Conservation (phyloP, 2,797 vertebrate species). For the Lepus oiostolus region DNA sequence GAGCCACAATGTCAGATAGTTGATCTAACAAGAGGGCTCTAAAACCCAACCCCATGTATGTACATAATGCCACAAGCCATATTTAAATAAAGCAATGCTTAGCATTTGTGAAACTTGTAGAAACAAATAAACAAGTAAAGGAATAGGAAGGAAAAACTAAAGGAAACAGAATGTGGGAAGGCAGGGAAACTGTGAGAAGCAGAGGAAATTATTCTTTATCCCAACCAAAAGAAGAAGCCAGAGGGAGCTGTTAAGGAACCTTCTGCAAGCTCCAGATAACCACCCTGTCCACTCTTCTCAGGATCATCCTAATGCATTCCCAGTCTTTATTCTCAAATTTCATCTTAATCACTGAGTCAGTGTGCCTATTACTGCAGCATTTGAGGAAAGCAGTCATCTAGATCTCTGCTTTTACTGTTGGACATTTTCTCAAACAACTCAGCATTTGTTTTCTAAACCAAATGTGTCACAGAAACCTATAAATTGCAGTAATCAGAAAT, state of each 20-base stretch:
- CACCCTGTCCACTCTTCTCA: background rate
- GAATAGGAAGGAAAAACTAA: background rate
- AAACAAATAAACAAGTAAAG: background rate
- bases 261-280: background rate
- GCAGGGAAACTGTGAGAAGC: background rate
- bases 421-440: conserved; percentile 42
- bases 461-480: conserved; percentile 42
- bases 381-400: conserved; percentile 46
- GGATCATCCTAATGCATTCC: background rate
- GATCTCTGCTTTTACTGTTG: conserved; percentile 25
- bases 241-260: background rate
- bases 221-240: background rate
- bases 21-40: background rate
- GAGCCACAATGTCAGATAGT: background rate
- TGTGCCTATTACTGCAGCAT: conserved; percentile 11
- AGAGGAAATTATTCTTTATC: background rate
- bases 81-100: background rate
- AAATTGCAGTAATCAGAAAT: conserved; percentile 57
- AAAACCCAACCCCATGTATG: background rate
- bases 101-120: background rate
- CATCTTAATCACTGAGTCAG: background rate
- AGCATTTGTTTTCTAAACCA: conserved; percentile 51
- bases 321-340: background rate
- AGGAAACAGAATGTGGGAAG: background rate
- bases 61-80: background rate